These are phyloP conservation scores for Bombus soroeensis DNA, from an alignment of 1,140 invertebrate genomes.

Conservation along the genomic window DNA sequence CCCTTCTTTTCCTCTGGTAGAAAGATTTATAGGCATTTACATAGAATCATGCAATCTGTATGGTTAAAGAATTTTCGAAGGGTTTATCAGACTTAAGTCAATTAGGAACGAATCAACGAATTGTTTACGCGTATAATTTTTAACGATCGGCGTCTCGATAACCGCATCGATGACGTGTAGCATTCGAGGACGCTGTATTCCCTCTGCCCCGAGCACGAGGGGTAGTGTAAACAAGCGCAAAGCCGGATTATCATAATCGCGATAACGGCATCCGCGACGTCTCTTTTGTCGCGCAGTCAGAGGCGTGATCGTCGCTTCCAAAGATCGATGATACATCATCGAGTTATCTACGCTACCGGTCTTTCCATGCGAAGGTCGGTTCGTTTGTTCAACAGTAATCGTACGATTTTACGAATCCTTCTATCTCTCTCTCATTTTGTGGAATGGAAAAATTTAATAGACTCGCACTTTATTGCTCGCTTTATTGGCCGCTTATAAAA, in stretches of 20 bases:
- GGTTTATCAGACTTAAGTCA: background rate
- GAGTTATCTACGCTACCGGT: slow-evolving; percentile 20
- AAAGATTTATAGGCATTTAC: background rate
- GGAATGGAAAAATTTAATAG: slow-evolving; percentile 29
- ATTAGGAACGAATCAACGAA: no score
- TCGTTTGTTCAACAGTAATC: background rate
- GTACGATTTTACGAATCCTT: background rate
- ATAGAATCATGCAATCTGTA: background rate
- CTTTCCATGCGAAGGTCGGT: background rate
- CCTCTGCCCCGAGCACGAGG: slow-evolving; percentile 4
- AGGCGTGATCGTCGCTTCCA: background rate
- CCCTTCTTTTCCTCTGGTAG: no score
- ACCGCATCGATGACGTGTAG: background rate
- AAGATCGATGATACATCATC: background rate
- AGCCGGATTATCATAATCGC: slow-evolving; percentile 78
- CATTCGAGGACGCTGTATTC: background rate
- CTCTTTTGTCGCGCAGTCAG: slow-evolving; percentile 64
- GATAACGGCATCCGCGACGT: slow-evolving; percentile 70
- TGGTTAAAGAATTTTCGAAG: background rate
- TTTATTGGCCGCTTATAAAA: slow-evolving; percentile 23
- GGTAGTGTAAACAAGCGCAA: slow-evolving; percentile 73
- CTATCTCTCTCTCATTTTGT: background rate
- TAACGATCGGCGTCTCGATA: background rate
- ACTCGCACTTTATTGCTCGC: slow-evolving; percentile 10
- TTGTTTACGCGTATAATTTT: background rate